A percentile compares a stretch with the other conserved stretches of the same genome.
These are phyloP conservation scores for Eristalis intricaria DNA, from an alignment of 2,888 invertebrate species.

Conservation along the genomic window DNA sequence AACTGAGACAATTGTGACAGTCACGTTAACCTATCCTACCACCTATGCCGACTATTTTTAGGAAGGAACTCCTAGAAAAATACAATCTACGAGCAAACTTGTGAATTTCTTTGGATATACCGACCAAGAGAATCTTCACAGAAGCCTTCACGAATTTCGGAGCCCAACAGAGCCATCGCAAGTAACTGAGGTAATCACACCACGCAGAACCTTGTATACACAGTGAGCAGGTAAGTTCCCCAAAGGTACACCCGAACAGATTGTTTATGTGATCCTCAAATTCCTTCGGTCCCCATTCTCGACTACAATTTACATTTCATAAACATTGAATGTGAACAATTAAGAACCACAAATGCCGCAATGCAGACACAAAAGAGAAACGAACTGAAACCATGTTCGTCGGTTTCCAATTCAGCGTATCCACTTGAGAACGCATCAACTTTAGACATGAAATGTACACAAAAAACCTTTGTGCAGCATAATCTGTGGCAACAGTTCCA, in stretches of 20 bases:
- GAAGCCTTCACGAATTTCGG: no score
- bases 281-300: neutral
- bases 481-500: slow-evolving; percentile 17
- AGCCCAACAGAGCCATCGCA: no score
- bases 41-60: no score
- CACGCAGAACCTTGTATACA: neutral
- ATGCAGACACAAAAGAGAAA: slow-evolving; percentile 1
- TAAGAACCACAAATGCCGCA: slow-evolving; percentile 34
- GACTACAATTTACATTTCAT: slow-evolving; percentile 36
- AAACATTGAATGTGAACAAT: slow-evolving; percentile 24
- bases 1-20: no score
- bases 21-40: no score
- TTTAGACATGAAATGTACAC: slow-evolving; percentile 59
- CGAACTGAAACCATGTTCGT: slow-evolving; percentile 29
- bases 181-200: no score
- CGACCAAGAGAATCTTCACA: no score
- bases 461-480: slow-evolving; percentile 36
- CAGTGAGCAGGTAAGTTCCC: neutral
- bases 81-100: no score
- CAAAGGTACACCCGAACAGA: neutral
- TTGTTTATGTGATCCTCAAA: neutral
- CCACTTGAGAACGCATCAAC: slow-evolving; percentile 62
- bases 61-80: no score
- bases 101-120: no score
- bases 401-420: slow-evolving; percentile 54